These are phyloP conservation scores for Sander lucioperca DNA, from an alignment of 2,113 vertebrate species.

Conservation along the genomic window DNA sequence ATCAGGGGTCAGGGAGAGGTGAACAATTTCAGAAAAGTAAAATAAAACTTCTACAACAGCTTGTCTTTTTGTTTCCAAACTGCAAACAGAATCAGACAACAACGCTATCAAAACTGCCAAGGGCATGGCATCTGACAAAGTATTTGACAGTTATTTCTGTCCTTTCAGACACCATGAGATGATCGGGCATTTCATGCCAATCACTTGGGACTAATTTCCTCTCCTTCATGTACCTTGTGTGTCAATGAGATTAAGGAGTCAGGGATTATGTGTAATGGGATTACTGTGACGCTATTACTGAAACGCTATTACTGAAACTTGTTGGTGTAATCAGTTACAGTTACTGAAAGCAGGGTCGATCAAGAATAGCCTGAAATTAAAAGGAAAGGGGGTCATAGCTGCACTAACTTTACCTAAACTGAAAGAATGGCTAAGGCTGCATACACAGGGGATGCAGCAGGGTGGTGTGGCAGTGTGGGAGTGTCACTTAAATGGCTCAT, in stretches of 20 bases:
- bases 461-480: no score
- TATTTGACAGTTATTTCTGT: conserved; percentile 38
- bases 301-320: conserved; percentile 16
- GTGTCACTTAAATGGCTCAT: no score
- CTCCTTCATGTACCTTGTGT: conserved; percentile 50
- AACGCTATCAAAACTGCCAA: conserved; percentile 20
- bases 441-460: no score
- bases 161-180: conserved; percentile 41
- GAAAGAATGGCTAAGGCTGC: no score
- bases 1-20: conserved; percentile 5
- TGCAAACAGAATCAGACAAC: conserved; percentile 14
- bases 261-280: conserved; percentile 39
- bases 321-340: conserved; percentile 5
- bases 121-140: conserved; percentile 15
- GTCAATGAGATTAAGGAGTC: conserved; percentile 60
- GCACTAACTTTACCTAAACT: no score
- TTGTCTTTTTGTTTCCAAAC: neutral
- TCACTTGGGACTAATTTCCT: conserved; percentile 66
- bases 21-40: conserved; percentile 7
- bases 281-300: conserved; percentile 29
- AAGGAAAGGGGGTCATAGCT: no score
- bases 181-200: conserved; percentile 60
- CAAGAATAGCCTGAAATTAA: no score
- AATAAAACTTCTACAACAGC: neutral
- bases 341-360: neutral